Conservation (phyloP, 2,797 vertebrate genomes). For the Helicolenus hilgendorfi region DNA sequence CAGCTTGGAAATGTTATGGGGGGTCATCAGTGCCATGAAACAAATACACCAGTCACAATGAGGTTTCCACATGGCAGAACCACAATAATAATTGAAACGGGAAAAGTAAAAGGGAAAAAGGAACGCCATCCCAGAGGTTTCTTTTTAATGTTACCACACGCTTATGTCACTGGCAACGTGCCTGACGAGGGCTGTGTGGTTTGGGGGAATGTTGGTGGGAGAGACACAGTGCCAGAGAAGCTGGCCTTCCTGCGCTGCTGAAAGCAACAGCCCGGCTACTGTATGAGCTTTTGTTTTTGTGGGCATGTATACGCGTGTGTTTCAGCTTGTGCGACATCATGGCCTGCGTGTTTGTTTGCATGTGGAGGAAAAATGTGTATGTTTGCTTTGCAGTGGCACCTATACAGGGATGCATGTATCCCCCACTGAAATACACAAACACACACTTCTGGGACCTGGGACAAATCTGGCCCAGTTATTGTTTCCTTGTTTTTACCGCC, state of each 20-base stretch:
- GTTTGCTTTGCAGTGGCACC: slow-evolving; percentile 11
- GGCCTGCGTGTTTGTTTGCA: slow-evolving; percentile 21
- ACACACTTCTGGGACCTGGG: slow-evolving; percentile 27
- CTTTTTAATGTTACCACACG: slow-evolving; percentile 82
- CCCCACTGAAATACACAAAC: slow-evolving; percentile 42
- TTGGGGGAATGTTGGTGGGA: slow-evolving; percentile 72
- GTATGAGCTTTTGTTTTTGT: slow-evolving; percentile 65
- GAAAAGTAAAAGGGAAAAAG: slow-evolving; percentile 74
- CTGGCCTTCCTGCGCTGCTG: slow-evolving; percentile 59
- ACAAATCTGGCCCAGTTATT: slow-evolving; percentile 61
- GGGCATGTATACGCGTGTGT: slow-evolving; percentile 22
- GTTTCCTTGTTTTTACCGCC: slow-evolving; percentile 54
- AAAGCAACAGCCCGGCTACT: slow-evolving; percentile 78
- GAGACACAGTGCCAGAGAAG: slow-evolving; percentile 54
- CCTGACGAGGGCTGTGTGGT: slow-evolving; percentile 79
- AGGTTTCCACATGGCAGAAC: slow-evolving; percentile 81
- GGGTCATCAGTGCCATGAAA: slow-evolving; percentile 68
- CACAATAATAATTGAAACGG: slow-evolving; percentile 85
- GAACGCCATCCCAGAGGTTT: slow-evolving; percentile 75
- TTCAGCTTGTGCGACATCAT: slow-evolving; percentile 16
- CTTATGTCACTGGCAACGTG: slow-evolving; percentile 82
- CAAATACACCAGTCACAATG: slow-evolving; percentile 67
- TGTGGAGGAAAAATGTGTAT: slow-evolving; percentile 13
- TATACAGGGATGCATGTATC: slow-evolving; percentile 27
- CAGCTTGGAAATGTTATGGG: slow-evolving; percentile 71